phyloP scores from a whole-genome alignment of 2,113 vertebrate genomes.

The Chloebia gouldiae region DNA sequence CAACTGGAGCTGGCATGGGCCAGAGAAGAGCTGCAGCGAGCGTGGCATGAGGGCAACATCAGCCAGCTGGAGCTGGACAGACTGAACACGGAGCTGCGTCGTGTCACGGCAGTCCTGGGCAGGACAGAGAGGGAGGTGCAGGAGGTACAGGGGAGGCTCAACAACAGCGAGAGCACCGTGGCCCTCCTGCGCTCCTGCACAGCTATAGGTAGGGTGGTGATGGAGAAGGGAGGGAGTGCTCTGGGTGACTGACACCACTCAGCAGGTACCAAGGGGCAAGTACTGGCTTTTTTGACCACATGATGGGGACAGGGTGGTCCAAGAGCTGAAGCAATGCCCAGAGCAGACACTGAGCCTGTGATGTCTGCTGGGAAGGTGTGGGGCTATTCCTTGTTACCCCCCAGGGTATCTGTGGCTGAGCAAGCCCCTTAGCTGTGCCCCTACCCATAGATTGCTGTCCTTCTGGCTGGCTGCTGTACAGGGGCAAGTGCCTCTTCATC shows the following conservation, averaged over 20 bases:
- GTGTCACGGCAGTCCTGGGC: not conserved
- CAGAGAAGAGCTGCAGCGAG: not conserved
- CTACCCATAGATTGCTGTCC: constrained; percentile 43
- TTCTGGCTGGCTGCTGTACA: constrained; percentile 40
- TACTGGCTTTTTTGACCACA: not conserved
- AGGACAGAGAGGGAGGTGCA: not conserved
- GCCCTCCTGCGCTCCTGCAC: constrained; percentile 43
- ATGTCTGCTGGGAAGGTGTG: not conserved
- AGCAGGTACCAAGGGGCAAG: not conserved
- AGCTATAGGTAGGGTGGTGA: not conserved
- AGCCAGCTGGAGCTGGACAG: not conserved
- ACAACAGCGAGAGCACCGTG: not conserved
- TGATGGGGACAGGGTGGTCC: not conserved
- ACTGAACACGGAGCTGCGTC: not conserved
- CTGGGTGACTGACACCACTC: not conserved
- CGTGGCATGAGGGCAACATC: not conserved
- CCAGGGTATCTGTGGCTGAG: not conserved
- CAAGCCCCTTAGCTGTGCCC: not conserved
- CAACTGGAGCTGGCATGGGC: not conserved
- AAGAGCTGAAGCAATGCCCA: not conserved
- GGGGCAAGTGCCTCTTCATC: constrained; percentile 49
- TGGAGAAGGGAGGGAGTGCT: not conserved
- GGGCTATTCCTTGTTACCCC: not conserved
- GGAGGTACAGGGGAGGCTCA: constrained; percentile 8
- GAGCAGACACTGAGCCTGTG: not conserved